These are phyloP conservation scores for Holacanthella duospinosa DNA, from an alignment of 2,888 invertebrate species.

Conservation along the genomic window DNA sequence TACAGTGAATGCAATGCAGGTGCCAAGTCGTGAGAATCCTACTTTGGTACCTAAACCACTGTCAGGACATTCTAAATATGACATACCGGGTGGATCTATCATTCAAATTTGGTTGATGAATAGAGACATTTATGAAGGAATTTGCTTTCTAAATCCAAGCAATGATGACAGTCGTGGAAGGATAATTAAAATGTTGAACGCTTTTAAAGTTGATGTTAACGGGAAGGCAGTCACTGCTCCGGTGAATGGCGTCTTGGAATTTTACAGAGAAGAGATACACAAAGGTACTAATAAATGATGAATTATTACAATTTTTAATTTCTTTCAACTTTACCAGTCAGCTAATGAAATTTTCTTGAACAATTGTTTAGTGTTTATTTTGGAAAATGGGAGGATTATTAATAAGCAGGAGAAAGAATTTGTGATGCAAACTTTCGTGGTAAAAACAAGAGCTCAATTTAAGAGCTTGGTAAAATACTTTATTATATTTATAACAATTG, in stretches of 20 bases:
- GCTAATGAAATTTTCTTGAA: neutral
- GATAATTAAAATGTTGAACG: neutral
- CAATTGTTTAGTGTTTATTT: neutral
- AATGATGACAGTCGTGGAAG: neutral
- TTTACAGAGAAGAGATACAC: neutral
- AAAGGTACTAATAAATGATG: too few relatives aligned
- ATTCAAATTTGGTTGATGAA: neutral
- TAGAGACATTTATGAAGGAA: neutral
- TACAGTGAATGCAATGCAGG: too few relatives aligned
- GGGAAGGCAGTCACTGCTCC: neutral
- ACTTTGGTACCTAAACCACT: neutral
- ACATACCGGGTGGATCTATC: neutral
- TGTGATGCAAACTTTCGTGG: neutral
- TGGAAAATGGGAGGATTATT: neutral
- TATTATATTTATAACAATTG: too few relatives aligned
- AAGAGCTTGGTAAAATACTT: slow-evolving; percentile 4
- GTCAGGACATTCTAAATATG: neutral
- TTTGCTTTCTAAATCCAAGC: neutral
- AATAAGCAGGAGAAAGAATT: neutral
- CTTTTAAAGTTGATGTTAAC: neutral
- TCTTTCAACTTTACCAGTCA: neutral
- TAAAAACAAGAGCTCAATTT: neutral
- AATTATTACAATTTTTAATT: neutral
- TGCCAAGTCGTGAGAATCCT: neutral
- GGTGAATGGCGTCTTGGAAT: neutral